Evolutionary conservation across 2,888 invertebrate species (phyloP).

Genomic region (Hetaerina titia): DNA sequence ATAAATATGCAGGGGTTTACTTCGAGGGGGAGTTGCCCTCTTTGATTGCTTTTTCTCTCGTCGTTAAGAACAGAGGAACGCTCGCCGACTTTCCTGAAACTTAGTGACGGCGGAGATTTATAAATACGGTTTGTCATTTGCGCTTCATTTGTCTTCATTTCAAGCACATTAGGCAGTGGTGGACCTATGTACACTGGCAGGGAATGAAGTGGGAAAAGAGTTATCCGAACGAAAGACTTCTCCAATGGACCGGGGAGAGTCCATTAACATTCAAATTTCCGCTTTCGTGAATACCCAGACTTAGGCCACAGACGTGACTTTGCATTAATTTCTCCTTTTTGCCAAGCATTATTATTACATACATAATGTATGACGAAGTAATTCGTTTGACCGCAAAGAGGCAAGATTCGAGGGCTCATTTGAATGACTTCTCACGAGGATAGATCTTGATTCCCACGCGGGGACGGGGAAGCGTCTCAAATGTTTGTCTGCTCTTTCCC

Average conservation of each 20-base stretch:
- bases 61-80: background rate
- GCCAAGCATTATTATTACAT: background rate
- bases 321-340: background rate
- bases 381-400: background rate
- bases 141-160: background rate
- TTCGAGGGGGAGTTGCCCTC: no score
- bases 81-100: background rate
- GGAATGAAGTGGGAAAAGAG: no score
- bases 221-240: background rate
- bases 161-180: background rate
- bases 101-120: background rate
- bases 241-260: background rate
- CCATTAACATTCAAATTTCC: background rate
- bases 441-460: background rate
- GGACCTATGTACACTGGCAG: background rate
- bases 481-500: background rate
- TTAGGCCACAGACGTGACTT: background rate
- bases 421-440: background rate
- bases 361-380: background rate
- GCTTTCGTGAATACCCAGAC: background rate
- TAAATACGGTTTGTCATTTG: background rate
- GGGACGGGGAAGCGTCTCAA: background rate
- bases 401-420: background rate
- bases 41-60: background rate
- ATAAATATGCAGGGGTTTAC: no score